Evolutionary conservation across 2,797 vertebrate species (phyloP).

Genomic region (Hypotaenidia okinawae): DNA sequence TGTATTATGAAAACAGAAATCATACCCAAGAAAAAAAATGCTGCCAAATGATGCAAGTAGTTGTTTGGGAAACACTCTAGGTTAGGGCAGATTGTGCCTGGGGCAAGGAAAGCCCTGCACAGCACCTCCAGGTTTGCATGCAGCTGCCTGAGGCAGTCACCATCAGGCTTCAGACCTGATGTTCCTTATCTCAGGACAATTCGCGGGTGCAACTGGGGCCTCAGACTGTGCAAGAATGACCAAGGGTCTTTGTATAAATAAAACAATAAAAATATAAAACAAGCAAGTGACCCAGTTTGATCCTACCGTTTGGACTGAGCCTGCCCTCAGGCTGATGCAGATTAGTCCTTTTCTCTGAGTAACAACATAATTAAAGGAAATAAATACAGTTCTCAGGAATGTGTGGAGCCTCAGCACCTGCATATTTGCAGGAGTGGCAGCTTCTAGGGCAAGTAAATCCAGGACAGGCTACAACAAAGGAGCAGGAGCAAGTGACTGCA

Average conservation of each 20-base stretch:
- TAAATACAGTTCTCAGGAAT: neutral
- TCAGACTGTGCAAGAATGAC: neutral
- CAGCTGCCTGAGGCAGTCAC: neutral
- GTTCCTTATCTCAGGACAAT: neutral
- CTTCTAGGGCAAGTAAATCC: neutral
- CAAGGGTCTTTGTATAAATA: neutral
- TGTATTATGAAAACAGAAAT: neutral
- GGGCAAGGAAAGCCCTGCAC: neutral
- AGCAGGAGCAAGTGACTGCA: neutral
- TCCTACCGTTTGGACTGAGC: neutral
- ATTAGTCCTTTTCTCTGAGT: neutral
- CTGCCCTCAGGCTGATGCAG: neutral
- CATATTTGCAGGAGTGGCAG: neutral
- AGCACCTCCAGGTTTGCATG: neutral
- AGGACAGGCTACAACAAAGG: neutral
- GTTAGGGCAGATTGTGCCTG: neutral
- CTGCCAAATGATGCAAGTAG: neutral
- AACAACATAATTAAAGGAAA: constrained; percentile 16
- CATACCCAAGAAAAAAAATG: neutral
- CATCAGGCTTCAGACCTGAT: neutral
- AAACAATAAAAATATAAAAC: neutral
- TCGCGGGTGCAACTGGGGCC: neutral
- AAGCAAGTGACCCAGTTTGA: neutral
- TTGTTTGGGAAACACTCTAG: neutral
- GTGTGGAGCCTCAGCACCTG: neutral